Percentiles rank a stretch among this genome's conserved stretches.
These are phyloP conservation scores for Venturia canescens DNA, from an alignment of 1,140 invertebrate genomes.

Conservation along the genomic window DNA sequence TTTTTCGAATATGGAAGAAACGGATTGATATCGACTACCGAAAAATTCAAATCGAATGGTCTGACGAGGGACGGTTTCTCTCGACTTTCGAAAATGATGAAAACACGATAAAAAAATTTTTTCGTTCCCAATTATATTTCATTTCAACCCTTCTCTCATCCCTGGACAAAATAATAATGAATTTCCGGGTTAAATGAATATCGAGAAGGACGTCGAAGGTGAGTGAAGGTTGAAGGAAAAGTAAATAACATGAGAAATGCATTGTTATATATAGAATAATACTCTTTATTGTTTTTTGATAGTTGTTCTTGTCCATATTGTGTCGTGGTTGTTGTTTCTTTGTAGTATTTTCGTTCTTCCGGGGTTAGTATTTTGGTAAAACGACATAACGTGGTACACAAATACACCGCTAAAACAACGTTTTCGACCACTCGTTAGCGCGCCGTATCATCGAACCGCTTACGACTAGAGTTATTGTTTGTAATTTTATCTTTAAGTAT, in stretches of 20 bases:
- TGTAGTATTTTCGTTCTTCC: slow-evolving; percentile 53
- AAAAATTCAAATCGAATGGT: no score
- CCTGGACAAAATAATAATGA: no score
- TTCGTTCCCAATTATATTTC: no score
- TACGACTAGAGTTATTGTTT: slow-evolving; percentile 66
- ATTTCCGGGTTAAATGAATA: neutral
- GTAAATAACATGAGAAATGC: slow-evolving; percentile 53
- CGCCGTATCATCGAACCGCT: slow-evolving; percentile 58
- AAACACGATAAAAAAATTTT: no score
- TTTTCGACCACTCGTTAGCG: slow-evolving; percentile 60
- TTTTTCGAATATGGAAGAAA: no score
- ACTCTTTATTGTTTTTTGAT: slow-evolving; percentile 75
- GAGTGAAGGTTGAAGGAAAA: neutral
- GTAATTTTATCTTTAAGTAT: slow-evolving; percentile 43
- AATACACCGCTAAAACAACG: slow-evolving; percentile 57
- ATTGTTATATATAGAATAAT: slow-evolving; percentile 76
- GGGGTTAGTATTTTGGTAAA: slow-evolving; percentile 62
- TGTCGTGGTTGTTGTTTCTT: slow-evolving; percentile 60
- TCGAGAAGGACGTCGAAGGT: neutral
- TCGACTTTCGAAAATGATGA: no score
- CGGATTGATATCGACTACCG: no score
- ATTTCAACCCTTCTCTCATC: no score
- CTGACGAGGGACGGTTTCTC: no score
- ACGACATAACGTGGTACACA: slow-evolving; percentile 57
- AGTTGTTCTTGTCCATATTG: slow-evolving; percentile 72